Conservation (phyloP, 2,797 vertebrate species). For the Neoniphon sammara region DNA sequence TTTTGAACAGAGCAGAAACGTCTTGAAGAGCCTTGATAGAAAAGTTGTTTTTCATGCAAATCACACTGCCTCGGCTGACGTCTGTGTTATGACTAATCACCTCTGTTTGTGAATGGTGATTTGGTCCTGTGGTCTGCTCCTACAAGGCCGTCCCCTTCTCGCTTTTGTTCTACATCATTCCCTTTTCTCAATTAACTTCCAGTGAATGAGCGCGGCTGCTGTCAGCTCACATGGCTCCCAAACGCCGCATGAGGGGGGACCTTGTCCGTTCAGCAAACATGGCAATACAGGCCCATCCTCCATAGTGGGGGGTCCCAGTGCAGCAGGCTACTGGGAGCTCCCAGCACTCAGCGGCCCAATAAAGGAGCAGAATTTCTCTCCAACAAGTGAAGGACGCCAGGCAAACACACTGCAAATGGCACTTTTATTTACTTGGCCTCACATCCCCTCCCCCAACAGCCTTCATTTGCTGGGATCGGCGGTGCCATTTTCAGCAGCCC, state of each 20-base stretch:
- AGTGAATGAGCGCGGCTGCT: conserved; percentile 64
- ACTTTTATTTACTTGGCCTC: conserved; percentile 79
- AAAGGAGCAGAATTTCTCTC: conserved; percentile 69
- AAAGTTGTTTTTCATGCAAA: conserved; percentile 56
- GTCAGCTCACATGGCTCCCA: conserved; percentile 71
- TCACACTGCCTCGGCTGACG: conserved; percentile 36
- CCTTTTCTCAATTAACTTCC: conserved; percentile 57
- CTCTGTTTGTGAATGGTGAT: conserved; percentile 59
- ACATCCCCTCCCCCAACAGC: conserved; percentile 61
- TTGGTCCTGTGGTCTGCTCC: conserved; percentile 49
- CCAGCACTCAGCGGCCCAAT: conserved; percentile 57
- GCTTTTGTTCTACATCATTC: conserved; percentile 52
- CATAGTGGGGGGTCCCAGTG: conserved; percentile 40
- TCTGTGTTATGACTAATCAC: conserved; percentile 60
- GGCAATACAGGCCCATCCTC: conserved; percentile 21
- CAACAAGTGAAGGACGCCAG: conserved; percentile 64
- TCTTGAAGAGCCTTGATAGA: conserved; percentile 19
- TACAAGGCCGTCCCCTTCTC: conserved; percentile 60
- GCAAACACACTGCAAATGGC: conserved; percentile 80
- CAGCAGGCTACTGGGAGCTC: conserved; percentile 32
- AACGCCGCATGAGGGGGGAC: conserved; percentile 52
- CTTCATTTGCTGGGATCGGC: conserved; percentile 75
- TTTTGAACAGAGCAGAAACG: conserved; percentile 22
- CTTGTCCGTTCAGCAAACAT: conserved; percentile 69
- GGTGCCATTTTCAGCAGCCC: conserved; percentile 74